Base-by-base conservation (phyloP, 2,888 invertebrate species). In the Gymnoscelis rufifasciata region DNA sequence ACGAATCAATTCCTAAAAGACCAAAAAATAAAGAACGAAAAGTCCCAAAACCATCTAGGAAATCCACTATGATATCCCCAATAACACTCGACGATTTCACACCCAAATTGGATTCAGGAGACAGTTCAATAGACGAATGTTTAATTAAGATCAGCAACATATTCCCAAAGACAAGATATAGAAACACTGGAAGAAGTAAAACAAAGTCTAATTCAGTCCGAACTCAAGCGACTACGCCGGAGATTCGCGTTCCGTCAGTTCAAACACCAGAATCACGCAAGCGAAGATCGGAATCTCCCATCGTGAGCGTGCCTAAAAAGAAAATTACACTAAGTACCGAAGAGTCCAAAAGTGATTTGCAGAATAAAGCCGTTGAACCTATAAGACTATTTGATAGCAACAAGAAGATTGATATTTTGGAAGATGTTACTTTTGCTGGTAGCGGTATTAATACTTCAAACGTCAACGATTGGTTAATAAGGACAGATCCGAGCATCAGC, bases 401-500 rank as follows among this genome's bases (percentile, higher is more conserved):
- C 23, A 33, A 13, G 6, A 8, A 19, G 10, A 29, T 29, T 3
- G 12, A 30, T 4, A 10, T 38, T 12, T 12, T 35, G 3, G 38
- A 42, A 43, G 14, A 36, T 38, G 53, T 38, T 11, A 39, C 36
- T 2, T n/a, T 49, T 8, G 1, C 35, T 5, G 59, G 48, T 1
- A 69, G 70, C 33, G 63, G 47, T 0, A 52, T 58, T 0, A 75
- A 71, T 6, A 33, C 55, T 0, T 68, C 70, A 0, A 75, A 67
- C 33, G 68, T 82, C 2, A 58, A 68, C 5, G 71, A 77, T 4
- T 83, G 83, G 83, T 62, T 81, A 4, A 64, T 46, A 29, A 69
- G 55, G 33, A 71, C 64, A 10, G 63, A 56, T 0, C 59, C 66
- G 0, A n/a, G n/a, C n/a, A n/a, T n/a, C n/a, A n/a, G n/a, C n/a